These are phyloP conservation scores for Nannobrachium achirus DNA, from an alignment of 2,113 vertebrate species.

Conservation along the genomic window DNA sequence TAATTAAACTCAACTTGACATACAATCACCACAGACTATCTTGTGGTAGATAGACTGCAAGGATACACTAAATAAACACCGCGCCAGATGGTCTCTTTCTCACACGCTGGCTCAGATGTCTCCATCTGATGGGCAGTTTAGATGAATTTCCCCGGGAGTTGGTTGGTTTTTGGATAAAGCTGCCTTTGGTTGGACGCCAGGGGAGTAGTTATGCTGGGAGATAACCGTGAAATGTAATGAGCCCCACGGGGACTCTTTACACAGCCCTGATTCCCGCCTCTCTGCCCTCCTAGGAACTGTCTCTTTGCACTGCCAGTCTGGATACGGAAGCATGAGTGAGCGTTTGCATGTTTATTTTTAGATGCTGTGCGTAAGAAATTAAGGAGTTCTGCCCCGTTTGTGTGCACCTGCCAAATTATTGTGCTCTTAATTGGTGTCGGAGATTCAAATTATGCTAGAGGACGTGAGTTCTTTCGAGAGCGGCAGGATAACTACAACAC, in stretches of 20 bases:
- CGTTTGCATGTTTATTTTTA: neutral
- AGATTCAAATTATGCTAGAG: neutral
- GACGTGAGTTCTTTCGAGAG: too few species aligned
- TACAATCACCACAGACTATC: too few species aligned
- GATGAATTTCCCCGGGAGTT: slow-evolving; percentile 21
- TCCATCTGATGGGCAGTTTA: slow-evolving; percentile 44
- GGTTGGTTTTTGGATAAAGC: slow-evolving; percentile 37
- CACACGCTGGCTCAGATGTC: slow-evolving; percentile 39
- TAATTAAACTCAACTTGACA: too few species aligned
- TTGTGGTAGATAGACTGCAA: too few species aligned
- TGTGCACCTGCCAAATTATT: neutral
- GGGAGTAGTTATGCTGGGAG: slow-evolving; percentile 40
- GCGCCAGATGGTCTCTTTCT: slow-evolving; percentile 50
- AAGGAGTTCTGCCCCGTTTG: neutral
- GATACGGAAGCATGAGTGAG: neutral
- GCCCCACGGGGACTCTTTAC: slow-evolving; percentile 52
- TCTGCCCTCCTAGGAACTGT: slow-evolving; percentile 23
- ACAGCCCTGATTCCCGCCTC: slow-evolving; percentile 30
- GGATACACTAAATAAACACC: neutral
- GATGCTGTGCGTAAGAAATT: neutral
- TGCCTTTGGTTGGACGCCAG: slow-evolving; percentile 24
- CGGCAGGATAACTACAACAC: too few species aligned
- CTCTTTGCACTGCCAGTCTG: slow-evolving; percentile 26
- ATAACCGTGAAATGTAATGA: slow-evolving; percentile 49
- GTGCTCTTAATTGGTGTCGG: neutral